Conservation (phyloP, 2,113 vertebrate species). For the Pandion haliaetus region DNA sequence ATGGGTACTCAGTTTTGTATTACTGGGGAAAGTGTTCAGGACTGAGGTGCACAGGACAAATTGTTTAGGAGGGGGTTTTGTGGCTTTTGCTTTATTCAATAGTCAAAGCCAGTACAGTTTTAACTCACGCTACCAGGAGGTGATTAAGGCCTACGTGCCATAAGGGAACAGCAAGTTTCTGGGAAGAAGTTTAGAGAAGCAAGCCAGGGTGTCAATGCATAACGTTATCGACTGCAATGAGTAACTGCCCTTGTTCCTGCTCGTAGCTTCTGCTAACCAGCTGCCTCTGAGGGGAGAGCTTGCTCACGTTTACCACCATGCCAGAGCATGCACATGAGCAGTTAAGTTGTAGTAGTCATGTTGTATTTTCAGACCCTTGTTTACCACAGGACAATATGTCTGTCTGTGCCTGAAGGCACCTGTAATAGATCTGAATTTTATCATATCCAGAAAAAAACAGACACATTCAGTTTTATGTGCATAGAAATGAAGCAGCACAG, state of each 20-base stretch:
- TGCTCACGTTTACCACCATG: rapidly evolving
- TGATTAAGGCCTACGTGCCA: neutral
- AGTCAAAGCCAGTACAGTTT: neutral
- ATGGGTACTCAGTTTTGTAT: neutral
- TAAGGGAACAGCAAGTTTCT: neutral
- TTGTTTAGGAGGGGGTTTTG: neutral
- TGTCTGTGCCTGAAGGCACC: neutral
- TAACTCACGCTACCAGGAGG: rapidly evolving
- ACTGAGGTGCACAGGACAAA: neutral
- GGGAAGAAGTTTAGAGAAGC: neutral
- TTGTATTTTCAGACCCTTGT: neutral
- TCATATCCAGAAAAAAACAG: neutral
- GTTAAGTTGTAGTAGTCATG: neutral
- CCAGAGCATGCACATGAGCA: too few relatives aligned
- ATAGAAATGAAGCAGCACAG: neutral
- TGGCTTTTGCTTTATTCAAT: neutral
- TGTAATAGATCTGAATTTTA: neutral
- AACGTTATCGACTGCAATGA: rapidly evolving
- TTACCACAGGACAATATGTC: neutral
- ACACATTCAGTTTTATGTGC: neutral
- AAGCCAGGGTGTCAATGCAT: neutral
- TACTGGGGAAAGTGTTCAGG: neutral
- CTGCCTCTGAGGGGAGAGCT: rapidly evolving
- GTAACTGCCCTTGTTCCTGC: rapidly evolving
- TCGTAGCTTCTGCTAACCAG: rapidly evolving